Evolutionary conservation across 37 sponge, comb jelly and placozoan genomes (phyloP), one percentile per base, ranked within the genome.

Genomic region (Ianthella basta): DNA sequence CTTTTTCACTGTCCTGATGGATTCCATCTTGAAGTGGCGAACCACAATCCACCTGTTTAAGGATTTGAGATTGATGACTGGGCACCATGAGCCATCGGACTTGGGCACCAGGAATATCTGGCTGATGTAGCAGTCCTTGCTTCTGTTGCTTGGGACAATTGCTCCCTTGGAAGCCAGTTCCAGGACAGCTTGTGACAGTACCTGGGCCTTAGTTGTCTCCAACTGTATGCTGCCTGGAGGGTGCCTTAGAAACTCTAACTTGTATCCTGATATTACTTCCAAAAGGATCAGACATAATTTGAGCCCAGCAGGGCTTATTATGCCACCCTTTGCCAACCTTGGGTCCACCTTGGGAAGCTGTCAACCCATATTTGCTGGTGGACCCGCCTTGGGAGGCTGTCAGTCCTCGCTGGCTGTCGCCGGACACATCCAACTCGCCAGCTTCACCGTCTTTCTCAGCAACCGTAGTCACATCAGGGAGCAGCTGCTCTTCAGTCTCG

Each of bases 11-110:
- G 59, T 72, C 36, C 73, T 41, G 21, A 84, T 55, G 1, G 84
- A 84, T 12, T 84, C 73, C 84, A 84, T 84, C 39, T 84, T 84
- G 84, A 29, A 85, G 10, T 84, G 84, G 24, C 30, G 57, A 3
- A 59, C 21, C 16, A 50, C 1, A 15, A 84, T 64, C n/a, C 50
- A 55, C 37, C 5, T 4, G 59, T 84, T 84, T 13, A 70, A 64
- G 72, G 73, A 27, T 30, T 84, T 13, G 24, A 82, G 68, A 54
- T 82, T 82, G 4, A 82, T 64, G 34, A 84, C 85, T 32, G 85
- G 75, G 0, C 75, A 24, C 85, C 85, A 84, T 4, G 85, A 84
- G 15, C 85, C 77, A 39, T 84, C 75, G 56, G 74, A 34, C 61
- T 84, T 84, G 15, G 85, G 75, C 12, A 73, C 85, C 37, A 84